phyloP scores from a whole-genome alignment of 2,888 invertebrate genomes.

The Monoplex corrugatus region DNA sequence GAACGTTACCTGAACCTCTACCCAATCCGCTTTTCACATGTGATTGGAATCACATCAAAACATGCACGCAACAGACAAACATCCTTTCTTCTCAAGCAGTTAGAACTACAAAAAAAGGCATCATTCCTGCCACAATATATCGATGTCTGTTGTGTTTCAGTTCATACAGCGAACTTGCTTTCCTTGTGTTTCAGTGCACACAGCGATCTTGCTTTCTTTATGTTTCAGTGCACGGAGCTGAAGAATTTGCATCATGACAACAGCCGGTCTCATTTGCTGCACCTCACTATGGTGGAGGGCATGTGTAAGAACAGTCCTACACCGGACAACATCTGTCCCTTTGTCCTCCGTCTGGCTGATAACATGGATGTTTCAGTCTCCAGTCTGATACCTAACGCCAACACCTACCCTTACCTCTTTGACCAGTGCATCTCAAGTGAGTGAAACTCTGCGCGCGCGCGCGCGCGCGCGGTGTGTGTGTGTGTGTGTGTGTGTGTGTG shows the following conservation, averaged over 20 bases:
- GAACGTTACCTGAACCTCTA: no score
- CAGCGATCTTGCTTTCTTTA: neutral
- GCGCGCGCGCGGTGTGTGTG: neutral
- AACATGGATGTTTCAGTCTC: neutral
- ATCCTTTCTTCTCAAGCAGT: no score
- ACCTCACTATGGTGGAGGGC: neutral
- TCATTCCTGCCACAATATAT: no score
- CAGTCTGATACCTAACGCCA: neutral
- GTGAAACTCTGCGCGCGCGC: neutral
- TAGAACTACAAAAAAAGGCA: no score
- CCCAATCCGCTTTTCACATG: no score
- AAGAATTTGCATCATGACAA: neutral
- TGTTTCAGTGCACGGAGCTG: constrained; percentile 33
- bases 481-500: constrained; percentile 11
- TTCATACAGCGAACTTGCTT: no score
- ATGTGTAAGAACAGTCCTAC: neutral
- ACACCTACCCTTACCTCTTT: neutral
- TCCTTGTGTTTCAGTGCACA: no score
- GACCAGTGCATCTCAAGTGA: neutral
- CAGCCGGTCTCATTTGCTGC: neutral
- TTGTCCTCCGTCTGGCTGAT: constrained; percentile 3
- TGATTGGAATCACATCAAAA: no score
- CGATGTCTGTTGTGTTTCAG: no score
- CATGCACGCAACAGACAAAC: no score
- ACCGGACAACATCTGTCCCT: constrained; percentile 20